Conservation (phyloP, 2,113 vertebrate genomes). For the Corythaeola cristata region DNA sequence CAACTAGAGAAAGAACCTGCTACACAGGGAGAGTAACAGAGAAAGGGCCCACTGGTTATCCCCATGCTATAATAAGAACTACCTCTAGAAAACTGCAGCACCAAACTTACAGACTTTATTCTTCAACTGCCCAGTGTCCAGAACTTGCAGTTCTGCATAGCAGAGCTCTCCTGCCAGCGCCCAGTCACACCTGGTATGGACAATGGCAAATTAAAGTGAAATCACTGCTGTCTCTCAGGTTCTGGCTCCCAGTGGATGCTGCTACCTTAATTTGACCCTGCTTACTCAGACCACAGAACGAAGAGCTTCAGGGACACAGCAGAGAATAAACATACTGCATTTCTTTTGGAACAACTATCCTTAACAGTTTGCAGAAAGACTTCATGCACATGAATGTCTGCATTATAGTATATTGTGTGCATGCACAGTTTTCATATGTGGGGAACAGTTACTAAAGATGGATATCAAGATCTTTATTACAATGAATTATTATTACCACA, state of each 20-base stretch:
- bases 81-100: neutral
- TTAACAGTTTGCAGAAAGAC: neutral
- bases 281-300: neutral
- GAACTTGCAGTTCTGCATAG: neutral
- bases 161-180: neutral
- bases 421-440: neutral
- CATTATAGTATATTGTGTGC: neutral
- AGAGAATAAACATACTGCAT: neutral
- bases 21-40: neutral
- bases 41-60: neutral
- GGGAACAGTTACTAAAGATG: slow-evolving; percentile 46
- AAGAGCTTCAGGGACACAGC: neutral
- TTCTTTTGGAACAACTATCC: neutral
- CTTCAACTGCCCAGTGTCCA: neutral
- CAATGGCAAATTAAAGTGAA: neutral
- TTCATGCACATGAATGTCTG: neutral
- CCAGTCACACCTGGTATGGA: neutral
- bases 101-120: neutral
- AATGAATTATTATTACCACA: neutral
- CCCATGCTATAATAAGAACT: neutral
- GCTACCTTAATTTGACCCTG: neutral
- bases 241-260: neutral
- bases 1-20: neutral
- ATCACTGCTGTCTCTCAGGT: neutral
- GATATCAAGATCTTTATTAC: neutral